Percentiles rank a stretch among this genome's conserved stretches.
Evolutionary conservation across 2,888 invertebrate species (phyloP).

Genomic region (Stegophylla sp.): DNA sequence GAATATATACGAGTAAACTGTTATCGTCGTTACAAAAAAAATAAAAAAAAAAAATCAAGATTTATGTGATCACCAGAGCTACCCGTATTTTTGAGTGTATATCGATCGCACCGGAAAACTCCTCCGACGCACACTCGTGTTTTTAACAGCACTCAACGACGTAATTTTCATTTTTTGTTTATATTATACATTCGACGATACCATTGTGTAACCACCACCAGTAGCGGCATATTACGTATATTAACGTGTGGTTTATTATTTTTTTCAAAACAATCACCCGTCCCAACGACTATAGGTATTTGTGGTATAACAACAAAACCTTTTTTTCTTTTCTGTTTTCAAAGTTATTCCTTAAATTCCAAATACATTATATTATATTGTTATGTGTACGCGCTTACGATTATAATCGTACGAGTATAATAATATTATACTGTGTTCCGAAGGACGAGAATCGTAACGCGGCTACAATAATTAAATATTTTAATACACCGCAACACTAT

Average conservation of each 20-base stretch:
- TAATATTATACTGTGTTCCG: constrained; percentile 8
- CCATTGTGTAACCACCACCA: too few relatives aligned
- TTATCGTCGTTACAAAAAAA: too few relatives aligned
- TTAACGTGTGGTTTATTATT: too few relatives aligned
- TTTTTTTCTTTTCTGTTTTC: too few relatives aligned
- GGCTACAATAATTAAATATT: constrained; percentile 12
- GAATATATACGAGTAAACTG: constrained; percentile 27
- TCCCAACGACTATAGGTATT: too few relatives aligned
- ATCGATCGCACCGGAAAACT: constrained; percentile 13
- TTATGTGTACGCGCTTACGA: too few relatives aligned
- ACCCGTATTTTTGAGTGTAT: background rate
- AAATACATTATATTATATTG: too few relatives aligned
- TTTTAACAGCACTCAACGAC: background rate
- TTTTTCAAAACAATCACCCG: background rate
- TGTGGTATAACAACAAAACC: background rate
- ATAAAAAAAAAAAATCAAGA: constrained; percentile 13
- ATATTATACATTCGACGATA: background rate
- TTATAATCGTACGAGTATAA: background rate
- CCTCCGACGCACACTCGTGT: background rate
- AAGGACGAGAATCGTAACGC: constrained; percentile 25
- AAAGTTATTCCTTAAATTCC: too few relatives aligned
- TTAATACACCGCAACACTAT: background rate
- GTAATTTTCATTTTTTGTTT: background rate
- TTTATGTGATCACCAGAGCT: background rate
- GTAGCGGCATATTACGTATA: too few relatives aligned